Base-by-base conservation (phyloP, 1,140 invertebrate species). In the Melitaea cinxia region DNA sequence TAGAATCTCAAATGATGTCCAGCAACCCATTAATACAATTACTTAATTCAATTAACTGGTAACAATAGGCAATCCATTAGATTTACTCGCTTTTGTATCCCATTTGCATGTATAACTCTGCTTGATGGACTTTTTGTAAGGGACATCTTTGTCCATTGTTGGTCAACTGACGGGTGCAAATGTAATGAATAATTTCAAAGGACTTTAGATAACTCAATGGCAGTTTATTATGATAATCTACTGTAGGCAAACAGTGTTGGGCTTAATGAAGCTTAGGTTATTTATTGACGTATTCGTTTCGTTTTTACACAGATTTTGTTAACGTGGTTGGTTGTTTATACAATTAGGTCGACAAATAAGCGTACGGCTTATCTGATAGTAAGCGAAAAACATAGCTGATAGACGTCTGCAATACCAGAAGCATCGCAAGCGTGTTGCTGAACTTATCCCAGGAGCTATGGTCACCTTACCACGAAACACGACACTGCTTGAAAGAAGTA, bases 51-150 rank as follows among this genome's bases (percentile, higher is more conserved):
- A 61, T 61, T 61, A 61, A 61, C 47, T 17, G 47, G 5, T 26
- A 50, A 61, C 58, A 61, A 61, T 61, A 61, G 28, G 24, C 47
- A 61, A 61, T 61, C 47, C 58, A 61, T 61, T 61, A 50, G 26
- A 26, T 53, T 28, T 30, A 53, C 39, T 45, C 17, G 21, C 49
- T 52, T 28, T 30, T 6, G 47, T 37, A 37, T 33, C 33, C 58
- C 47, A 53, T 53, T 26, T 61, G 58, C 47, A 59, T 59, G 17
- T 52, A 33, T 61, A 52, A 52, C 14, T 14, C n/a, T 53, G 21
- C 14, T 49, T 26, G 33, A 53, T 47, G 49, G 58, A 35, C 58
- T 61, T 61, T 61, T 61, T 61, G 58, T 61, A 30, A 53, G 24
- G 50, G 50, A 47, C 58, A 61, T 39, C 47, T 39, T 24, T 37